Conservation (phyloP, 2,113 vertebrate species). For the Morone chrysops region DNA sequence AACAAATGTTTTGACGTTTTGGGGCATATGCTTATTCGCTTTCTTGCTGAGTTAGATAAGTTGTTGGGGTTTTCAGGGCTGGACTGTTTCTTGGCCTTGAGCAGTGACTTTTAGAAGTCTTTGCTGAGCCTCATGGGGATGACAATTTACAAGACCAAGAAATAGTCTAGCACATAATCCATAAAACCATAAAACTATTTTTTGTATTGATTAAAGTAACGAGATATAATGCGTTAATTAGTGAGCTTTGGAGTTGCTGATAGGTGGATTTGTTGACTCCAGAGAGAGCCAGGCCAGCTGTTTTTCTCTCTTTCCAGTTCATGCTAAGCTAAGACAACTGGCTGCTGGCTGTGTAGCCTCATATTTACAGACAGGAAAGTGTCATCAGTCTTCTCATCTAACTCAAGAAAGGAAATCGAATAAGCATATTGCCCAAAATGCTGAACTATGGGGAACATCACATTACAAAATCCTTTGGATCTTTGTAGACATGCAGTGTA, state of each 20-base stretch:
- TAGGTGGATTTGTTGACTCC: background rate
- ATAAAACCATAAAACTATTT: background rate
- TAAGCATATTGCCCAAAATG: background rate
- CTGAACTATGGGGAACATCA: too few relatives aligned
- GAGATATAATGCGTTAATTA: background rate
- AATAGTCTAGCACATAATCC: background rate
- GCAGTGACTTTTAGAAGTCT: background rate
- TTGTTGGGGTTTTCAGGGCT: background rate
- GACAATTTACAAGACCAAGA: background rate
- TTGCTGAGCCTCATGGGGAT: background rate
- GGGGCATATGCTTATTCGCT: background rate
- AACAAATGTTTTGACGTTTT: background rate
- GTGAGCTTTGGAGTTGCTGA: background rate
- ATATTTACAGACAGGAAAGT: background rate
- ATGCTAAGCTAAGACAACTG: background rate
- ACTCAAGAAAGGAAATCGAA: background rate
- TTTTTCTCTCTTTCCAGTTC: background rate
- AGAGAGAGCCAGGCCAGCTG: background rate
- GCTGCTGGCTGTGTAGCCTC: background rate
- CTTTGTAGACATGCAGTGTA: too few relatives aligned
- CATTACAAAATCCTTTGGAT: too few relatives aligned
- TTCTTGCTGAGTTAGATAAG: background rate
- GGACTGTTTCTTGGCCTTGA: background rate
- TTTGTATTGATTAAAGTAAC: background rate
- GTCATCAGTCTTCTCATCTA: background rate